Evolutionary conservation across 2,888 invertebrate species (phyloP).

Genomic region (Lochmaea capreae): DNA sequence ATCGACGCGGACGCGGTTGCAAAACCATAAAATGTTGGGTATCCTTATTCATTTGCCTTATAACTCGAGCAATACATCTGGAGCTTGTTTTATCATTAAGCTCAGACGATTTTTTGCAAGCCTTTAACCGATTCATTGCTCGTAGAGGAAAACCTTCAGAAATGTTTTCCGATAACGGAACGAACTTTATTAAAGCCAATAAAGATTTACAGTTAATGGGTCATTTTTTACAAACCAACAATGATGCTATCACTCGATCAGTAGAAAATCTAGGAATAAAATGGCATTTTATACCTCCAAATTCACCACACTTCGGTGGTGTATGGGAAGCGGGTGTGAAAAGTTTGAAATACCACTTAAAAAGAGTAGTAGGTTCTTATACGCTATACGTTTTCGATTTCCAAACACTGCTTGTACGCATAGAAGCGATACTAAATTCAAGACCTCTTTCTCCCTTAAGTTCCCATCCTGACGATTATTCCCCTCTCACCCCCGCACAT

Average conservation of each 20-base stretch:
- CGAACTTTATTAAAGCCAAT: too few relatives aligned
- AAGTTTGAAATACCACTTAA: conserved; percentile 54
- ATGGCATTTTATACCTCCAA: conserved; percentile 57
- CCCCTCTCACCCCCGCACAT: conserved; percentile 53
- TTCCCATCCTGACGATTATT: conserved; percentile 51
- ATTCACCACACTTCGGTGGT: conserved; percentile 49
- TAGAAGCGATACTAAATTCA: conserved; percentile 50
- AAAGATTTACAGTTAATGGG: not conserved
- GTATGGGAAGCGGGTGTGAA: conserved; percentile 43
- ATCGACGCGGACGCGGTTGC: conserved; percentile 32
- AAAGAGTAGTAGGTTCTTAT: conserved; percentile 47
- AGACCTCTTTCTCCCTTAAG: conserved; percentile 54
- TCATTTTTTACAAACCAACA: conserved; percentile 13
- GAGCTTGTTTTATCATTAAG: conserved; percentile 39
- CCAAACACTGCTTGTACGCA: too few relatives aligned
- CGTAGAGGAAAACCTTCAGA: conserved; percentile 40
- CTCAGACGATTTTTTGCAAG: conserved; percentile 42
- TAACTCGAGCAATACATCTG: too few relatives aligned
- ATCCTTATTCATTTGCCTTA: too few relatives aligned
- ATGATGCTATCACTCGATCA: too few relatives aligned
- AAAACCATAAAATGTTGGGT: conserved; percentile 38
- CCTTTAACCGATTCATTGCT: conserved; percentile 42
- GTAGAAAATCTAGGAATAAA: conserved; percentile 21
- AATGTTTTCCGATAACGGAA: too few relatives aligned
- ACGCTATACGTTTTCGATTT: not conserved